Base-by-base conservation (phyloP, 2,113 vertebrate genomes). In the Centropristis striata region DNA sequence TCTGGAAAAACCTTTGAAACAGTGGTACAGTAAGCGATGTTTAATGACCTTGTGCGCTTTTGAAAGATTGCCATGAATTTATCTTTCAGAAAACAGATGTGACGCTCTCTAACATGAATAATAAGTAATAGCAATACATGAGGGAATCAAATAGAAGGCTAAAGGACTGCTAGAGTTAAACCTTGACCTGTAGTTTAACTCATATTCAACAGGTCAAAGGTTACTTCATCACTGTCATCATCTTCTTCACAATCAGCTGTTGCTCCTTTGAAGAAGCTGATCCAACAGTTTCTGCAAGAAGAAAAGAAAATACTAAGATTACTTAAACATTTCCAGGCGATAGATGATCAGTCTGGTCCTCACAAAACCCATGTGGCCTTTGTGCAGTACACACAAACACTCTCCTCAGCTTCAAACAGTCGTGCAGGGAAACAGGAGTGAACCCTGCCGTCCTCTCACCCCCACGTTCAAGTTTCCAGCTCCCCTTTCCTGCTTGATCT, bases 231-330 rank as follows among this genome's bases (percentile, higher is more conserved):
- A 10, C 42, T 28, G 49, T 65, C 58, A 16, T 18, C 28, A 18
- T 74, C 21, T 46, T 75, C 67, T 23, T 65, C 57, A 28, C 44
- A 42, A 64, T 96, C 90, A 97, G 68, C 95, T 95, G 0, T 87
- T 95, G 42, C 90, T 96, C 88, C 96, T 95, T 55, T 96, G 96
- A 21, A 98, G 96, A 86, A 98, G 93, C 88, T 96, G 96, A 90
- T 97, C 83, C 88, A 90, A 42, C 60, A 90, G 78, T 79, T 81
- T 90, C 90, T 93, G 84, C 13, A 80, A 86, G 9, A 47, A 71
- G 47, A 71, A 53, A 65, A 77, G 13, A 54, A 55, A 58, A 60
- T 6, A 25, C 5, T 71, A 8, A 32, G 32, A 67, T 74, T 28
- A 70, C 1, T 78, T 16, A 66, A 23, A 23, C 16, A 46, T 15